Conservation (phyloP, 2,797 vertebrate genomes). For the Betta splendens region DNA sequence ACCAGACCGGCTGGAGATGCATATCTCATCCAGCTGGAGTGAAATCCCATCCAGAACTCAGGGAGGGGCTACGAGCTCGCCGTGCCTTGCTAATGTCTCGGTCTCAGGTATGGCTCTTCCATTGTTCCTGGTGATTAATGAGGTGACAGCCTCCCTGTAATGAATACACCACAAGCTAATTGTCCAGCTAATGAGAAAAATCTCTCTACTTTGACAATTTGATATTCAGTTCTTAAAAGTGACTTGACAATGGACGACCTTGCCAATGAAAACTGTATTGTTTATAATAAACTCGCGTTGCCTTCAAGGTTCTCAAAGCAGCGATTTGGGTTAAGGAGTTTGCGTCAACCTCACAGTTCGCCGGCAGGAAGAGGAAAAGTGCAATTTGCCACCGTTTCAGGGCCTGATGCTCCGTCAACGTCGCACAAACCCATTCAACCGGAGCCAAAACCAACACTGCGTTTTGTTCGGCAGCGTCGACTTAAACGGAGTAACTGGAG, state of each 20-base stretch:
- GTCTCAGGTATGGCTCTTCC: slow-evolving; percentile 59
- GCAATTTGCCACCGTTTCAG: slow-evolving; percentile 9
- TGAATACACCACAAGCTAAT: slow-evolving; percentile 77
- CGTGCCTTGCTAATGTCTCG: slow-evolving; percentile 27
- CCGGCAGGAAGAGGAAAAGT: slow-evolving; percentile 8
- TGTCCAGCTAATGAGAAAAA: slow-evolving; percentile 79
- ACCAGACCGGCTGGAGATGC: slow-evolving; percentile 7
- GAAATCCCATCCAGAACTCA: slow-evolving; percentile 9
- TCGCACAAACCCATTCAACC: background rate
- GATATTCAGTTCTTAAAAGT: slow-evolving; percentile 70
- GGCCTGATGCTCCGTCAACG: slow-evolving; percentile 16
- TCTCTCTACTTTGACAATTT: slow-evolving; percentile 74
- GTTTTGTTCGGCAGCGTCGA: background rate
- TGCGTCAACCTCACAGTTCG: slow-evolving; percentile 4
- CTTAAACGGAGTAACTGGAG: background rate
- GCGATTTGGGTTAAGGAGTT: slow-evolving; percentile 26
- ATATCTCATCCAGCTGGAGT: slow-evolving; percentile 2
- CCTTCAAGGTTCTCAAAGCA: slow-evolving; percentile 22
- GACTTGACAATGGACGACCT: slow-evolving; percentile 68
- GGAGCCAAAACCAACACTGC: slow-evolving; percentile 2
- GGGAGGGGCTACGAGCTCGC: slow-evolving; percentile 11
- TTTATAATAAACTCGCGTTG: slow-evolving; percentile 45
- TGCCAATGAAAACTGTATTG: slow-evolving; percentile 56
- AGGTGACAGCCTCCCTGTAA: slow-evolving; percentile 67
- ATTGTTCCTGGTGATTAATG: slow-evolving; percentile 76